phyloP scores from a whole-genome alignment of 2,888 invertebrate genomes.

The Plutella xylostella region DNA sequence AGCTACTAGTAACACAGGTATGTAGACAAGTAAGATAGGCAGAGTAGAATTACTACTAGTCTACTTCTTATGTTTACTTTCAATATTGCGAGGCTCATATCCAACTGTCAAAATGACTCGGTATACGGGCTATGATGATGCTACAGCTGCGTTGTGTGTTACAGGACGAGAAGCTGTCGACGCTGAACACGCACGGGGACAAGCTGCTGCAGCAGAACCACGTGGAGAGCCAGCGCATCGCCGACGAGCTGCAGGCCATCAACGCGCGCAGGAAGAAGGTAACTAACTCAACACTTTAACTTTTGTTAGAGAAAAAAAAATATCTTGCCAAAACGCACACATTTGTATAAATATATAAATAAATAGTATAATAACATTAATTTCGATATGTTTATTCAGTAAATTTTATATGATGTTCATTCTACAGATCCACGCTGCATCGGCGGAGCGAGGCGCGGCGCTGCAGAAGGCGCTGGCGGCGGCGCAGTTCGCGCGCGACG shows the following conservation, averaged over 20 bases:
- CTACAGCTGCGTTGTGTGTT: too few relatives aligned
- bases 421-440: constrained; percentile 75
- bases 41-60: neutral
- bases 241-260: constrained; percentile 80
- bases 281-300: constrained; percentile 18
- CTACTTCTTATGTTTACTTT: neutral
- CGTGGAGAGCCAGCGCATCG: constrained; percentile 87
- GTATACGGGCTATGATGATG: too few relatives aligned
- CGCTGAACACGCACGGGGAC: constrained; percentile 85
- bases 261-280: constrained; percentile 76
- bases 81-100: neutral
- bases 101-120: neutral
- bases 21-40: neutral
- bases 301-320: too few relatives aligned
- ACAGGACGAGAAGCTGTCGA: constrained; percentile 86
- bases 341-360: too few relatives aligned
- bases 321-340: too few relatives aligned
- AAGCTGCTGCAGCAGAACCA: constrained; percentile 91
- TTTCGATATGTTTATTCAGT: too few relatives aligned
- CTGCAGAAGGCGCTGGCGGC: constrained; percentile 85
- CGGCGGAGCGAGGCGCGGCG: constrained; percentile 73
- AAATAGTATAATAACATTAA: too few relatives aligned
- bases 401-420: too few relatives aligned
- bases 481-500: constrained; percentile 92
- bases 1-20: constrained; percentile 80